Evolutionary conservation across 2,113 vertebrate species (phyloP).

Genomic region (Isurus oxyrinchus): DNA sequence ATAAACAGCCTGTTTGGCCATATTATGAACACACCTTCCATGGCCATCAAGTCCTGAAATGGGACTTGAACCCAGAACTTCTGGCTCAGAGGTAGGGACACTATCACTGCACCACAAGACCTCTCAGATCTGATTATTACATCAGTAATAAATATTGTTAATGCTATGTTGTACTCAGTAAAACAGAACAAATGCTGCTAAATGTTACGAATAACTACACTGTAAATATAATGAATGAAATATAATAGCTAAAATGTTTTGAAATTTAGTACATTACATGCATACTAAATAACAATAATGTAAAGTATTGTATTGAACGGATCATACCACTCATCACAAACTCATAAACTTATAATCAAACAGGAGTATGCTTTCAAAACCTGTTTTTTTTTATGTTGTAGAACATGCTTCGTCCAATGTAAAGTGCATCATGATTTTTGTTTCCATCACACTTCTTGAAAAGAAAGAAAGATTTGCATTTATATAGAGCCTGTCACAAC

Average conservation of each 20-base stretch:
- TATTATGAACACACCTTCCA: too few relatives aligned
- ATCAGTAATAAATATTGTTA: background rate
- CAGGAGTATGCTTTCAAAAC: background rate
- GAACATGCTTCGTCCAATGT: background rate
- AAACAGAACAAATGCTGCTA: background rate
- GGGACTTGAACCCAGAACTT: too few relatives aligned
- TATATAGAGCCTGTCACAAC: too few relatives aligned
- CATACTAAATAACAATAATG: background rate
- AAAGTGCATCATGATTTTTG: background rate
- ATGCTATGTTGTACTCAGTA: background rate
- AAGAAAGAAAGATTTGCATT: background rate
- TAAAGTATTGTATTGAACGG: background rate
- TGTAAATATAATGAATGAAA: background rate
- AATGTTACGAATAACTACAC: background rate
- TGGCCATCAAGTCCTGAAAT: too few relatives aligned
- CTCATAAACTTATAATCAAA: background rate
- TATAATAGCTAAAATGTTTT: background rate
- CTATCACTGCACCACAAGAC: too few relatives aligned
- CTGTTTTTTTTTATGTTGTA: background rate
- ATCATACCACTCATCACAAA: background rate
- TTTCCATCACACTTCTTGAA: background rate
- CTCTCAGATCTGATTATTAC: background rate
- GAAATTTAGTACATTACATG: background rate
- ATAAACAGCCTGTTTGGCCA: too few relatives aligned
- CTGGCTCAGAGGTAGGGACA: too few relatives aligned